A percentile compares a stretch with the other conserved stretches of the same genome.
phyloP scores from a whole-genome alignment of 2,888 invertebrate genomes.

The Caenorhabditis sp. region DNA sequence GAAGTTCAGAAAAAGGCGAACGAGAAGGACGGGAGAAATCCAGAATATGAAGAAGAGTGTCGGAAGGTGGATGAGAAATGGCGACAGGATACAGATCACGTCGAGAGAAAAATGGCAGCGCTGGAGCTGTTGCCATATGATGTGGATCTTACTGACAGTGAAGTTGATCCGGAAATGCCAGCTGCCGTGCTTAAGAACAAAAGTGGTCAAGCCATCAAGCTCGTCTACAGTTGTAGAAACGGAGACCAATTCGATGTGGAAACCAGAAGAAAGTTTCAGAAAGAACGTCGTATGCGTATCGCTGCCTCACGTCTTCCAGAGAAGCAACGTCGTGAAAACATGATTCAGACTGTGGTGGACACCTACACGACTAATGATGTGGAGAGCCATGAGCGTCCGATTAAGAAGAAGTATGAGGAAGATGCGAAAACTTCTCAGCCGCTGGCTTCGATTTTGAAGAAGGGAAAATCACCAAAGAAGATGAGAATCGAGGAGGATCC shows the following conservation, averaged over 20 bases:
- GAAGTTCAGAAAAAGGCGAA: not conserved
- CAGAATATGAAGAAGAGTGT: slow-evolving; percentile 40
- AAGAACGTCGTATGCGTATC: slow-evolving; percentile 50
- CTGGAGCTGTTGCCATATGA: slow-evolving; percentile 61
- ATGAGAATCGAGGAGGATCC: slow-evolving; percentile 45
- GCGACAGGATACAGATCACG: slow-evolving; percentile 38
- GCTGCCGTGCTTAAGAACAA: slow-evolving; percentile 64
- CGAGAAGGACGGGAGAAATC: slow-evolving; percentile 29
- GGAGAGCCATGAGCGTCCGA: slow-evolving; percentile 4
- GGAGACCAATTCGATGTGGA: slow-evolving; percentile 60
- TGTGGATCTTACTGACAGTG: slow-evolving; percentile 64
- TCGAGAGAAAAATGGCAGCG: slow-evolving; percentile 55
- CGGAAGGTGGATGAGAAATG: slow-evolving; percentile 47
- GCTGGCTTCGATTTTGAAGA: slow-evolving; percentile 62
- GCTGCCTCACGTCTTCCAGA: slow-evolving; percentile 54
- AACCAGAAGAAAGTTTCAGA: slow-evolving; percentile 38
- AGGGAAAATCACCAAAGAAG: slow-evolving; percentile 34
- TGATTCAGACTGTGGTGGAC: slow-evolving; percentile 54
- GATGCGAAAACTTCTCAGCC: slow-evolving; percentile 38
- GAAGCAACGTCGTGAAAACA: slow-evolving; percentile 30
- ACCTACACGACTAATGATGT: slow-evolving; percentile 32
- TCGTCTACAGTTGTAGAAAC: slow-evolving; percentile 61
- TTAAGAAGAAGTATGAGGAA: slow-evolving; percentile 53
- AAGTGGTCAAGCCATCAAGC: slow-evolving; percentile 55
- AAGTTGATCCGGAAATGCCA: slow-evolving; percentile 69